These are phyloP conservation scores for Pterophyllum scalare DNA, from an alignment of 2,113 vertebrate genomes.

Conservation along the genomic window DNA sequence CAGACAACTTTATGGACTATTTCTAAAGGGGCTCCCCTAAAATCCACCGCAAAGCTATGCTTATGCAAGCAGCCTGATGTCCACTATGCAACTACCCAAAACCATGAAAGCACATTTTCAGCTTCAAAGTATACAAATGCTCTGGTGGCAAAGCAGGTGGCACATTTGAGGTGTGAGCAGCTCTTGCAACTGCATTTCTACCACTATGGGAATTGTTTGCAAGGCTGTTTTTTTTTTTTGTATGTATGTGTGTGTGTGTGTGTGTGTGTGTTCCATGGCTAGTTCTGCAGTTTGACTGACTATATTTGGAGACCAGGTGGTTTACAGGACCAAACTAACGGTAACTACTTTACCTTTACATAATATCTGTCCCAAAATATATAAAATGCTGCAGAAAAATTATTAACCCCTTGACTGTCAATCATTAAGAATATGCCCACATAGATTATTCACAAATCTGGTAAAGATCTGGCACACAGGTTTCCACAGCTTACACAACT, in stretches of 20 bases:
- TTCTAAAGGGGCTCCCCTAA: constrained; percentile 4
- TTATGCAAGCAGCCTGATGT: constrained; percentile 9
- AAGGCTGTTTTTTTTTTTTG: constrained; percentile 33
- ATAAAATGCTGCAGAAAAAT: neutral
- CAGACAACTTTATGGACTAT: neutral
- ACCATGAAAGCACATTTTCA: neutral
- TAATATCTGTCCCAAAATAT: neutral
- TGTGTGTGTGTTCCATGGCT: constrained; percentile 35
- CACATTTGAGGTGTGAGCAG: constrained; percentile 49
- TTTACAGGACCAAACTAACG: constrained; percentile 6
- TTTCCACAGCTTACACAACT: neutral
- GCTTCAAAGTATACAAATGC: constrained; percentile 37
- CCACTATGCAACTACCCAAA: neutral
- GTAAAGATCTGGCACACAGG: neutral
- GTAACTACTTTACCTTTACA: neutral
- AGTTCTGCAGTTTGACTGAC: constrained; percentile 27
- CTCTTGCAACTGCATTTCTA: constrained; percentile 24
- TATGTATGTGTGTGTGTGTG: neutral
- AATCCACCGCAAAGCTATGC: neutral
- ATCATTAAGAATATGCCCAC: neutral
- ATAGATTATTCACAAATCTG: neutral
- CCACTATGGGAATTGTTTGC: constrained; percentile 51
- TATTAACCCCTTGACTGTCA: too few species aligned
- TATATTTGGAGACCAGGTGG: constrained; percentile 60
- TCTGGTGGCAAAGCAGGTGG: constrained; percentile 43